Percentiles rank a stretch among this genome's conserved stretches.
Conservation (phyloP, 2,113 vertebrate species). For the Hippocampus zosterae region DNA sequence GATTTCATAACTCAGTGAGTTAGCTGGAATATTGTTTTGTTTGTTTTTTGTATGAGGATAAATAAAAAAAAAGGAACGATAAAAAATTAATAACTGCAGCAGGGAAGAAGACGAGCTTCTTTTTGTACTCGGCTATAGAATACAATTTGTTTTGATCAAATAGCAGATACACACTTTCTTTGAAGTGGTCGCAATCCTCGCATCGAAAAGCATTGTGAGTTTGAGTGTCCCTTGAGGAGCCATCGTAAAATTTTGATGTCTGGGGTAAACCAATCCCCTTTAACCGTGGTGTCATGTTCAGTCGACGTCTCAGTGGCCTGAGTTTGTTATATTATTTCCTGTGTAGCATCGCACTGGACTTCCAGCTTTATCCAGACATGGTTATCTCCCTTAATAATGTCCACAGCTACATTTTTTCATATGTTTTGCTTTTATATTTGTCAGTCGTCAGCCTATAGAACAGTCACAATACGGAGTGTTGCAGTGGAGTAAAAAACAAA, state of each 20-base stretch:
- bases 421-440: not conserved
- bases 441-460: not conserved
- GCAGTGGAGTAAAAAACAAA: not conserved
- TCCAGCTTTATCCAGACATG: not conserved
- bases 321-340: slow-evolving; percentile 1
- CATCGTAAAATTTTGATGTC: not conserved
- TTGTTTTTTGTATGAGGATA: not conserved
- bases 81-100: not conserved
- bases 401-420: not conserved
- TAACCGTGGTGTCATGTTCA: not conserved
- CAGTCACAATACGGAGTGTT: not conserved
- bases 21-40: not conserved
- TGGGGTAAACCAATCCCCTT: not conserved
- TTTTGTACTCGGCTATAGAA: not conserved
- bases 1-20: not conserved
- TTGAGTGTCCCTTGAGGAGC: not conserved
- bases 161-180: not conserved
- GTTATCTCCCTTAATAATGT: not conserved
- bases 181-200: not conserved
- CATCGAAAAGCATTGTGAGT: not conserved
- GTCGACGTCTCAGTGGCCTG: not conserved
- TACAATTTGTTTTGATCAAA: slow-evolving; percentile 8
- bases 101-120: not conserved
- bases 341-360: not conserved
- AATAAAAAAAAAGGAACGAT: not conserved